Evolutionary conservation across 2,113 vertebrate species (phyloP), one percentile per base, ranked within the genome.

Genomic region (Triplophysa dalaica): DNA sequence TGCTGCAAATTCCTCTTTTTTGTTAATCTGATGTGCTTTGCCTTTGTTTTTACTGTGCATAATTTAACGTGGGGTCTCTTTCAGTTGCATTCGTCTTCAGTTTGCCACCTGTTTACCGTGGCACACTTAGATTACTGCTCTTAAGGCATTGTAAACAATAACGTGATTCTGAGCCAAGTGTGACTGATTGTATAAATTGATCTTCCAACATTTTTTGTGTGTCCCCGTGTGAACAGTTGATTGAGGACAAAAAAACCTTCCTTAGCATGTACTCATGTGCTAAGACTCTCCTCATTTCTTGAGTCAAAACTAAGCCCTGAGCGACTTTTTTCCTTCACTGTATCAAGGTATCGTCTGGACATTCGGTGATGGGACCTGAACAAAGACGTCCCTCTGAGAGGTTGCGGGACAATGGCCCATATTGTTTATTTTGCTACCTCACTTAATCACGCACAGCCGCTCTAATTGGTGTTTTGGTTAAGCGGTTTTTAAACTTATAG

Each of bases 391-490:
- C 85, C 81, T 90, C 84, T 90, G 73, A 79, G 77, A 75, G 67
- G 61, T 54, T 73, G 21, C 1, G 38, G 85, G 84, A 92, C 92
- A 93, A 91, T 90, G 81, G 83, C 9, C 17, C 26, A 52, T 86
- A 91, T 89, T 93, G 90, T 93, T 92, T 90, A 88, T 86, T 54
- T 17, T 65, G 74, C 83, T 85, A 80, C 77, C 82, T 90, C 86
- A 83, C 81, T 91, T 88, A 91, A 91, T 91, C 81, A 75, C 87
- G 75, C 85, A 88, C 83, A 83, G 86, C 74, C 70, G 62, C 78
- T 86, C 93, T 95, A 95, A 94, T 95, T 94, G 91, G 91, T 90
- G 90, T 95, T 94, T 91, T 88, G 89, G 87, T 91, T 94, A 95
- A 95, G 94, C 91, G 85, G 90, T 92, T 95, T 95, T 94, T 89